Conservation (phyloP, 2,888 invertebrate genomes). For the Penaeus monodon region DNA sequence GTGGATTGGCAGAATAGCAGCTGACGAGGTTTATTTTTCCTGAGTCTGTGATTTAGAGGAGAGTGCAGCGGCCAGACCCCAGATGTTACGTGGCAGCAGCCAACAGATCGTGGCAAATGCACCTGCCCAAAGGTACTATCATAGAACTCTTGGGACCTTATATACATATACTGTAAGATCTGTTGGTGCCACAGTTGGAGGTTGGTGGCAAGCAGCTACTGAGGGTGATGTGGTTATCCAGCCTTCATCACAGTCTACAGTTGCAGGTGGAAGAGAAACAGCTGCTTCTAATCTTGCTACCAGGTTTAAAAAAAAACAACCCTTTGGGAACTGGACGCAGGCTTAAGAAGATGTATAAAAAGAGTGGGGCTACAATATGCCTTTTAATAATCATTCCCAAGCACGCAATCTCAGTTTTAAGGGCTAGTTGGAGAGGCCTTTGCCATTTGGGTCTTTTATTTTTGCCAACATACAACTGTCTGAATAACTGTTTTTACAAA, state of each 20-base stretch:
- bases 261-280: slow-evolving; percentile 27
- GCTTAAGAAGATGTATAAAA: slow-evolving; percentile 40
- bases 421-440: slow-evolving; percentile 37
- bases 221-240: slow-evolving; percentile 40
- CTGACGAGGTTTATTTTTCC: background rate
- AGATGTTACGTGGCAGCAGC: slow-evolving; percentile 6
- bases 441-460: slow-evolving; percentile 21
- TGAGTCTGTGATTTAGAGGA: background rate
- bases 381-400: slow-evolving; percentile 46
- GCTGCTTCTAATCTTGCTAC: slow-evolving; percentile 19
- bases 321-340: slow-evolving; percentile 18
- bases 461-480: background rate
- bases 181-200: slow-evolving; percentile 7
- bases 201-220: slow-evolving; percentile 36
- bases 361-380: slow-evolving; percentile 10
- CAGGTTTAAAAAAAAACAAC: slow-evolving; percentile 9
- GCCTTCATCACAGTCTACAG: slow-evolving; percentile 36
- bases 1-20: background rate
- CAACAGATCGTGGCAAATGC: too few species aligned
- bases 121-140: too few species aligned
- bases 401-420: slow-evolving; percentile 33
- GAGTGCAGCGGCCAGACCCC: background rate
- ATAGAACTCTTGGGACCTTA: too few species aligned
- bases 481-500: too few species aligned
- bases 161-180: background rate